A percentile compares a stretch with the other conserved stretches of the same genome.
Conservation (phyloP, 2,113 vertebrate species). For the Martes martes region DNA sequence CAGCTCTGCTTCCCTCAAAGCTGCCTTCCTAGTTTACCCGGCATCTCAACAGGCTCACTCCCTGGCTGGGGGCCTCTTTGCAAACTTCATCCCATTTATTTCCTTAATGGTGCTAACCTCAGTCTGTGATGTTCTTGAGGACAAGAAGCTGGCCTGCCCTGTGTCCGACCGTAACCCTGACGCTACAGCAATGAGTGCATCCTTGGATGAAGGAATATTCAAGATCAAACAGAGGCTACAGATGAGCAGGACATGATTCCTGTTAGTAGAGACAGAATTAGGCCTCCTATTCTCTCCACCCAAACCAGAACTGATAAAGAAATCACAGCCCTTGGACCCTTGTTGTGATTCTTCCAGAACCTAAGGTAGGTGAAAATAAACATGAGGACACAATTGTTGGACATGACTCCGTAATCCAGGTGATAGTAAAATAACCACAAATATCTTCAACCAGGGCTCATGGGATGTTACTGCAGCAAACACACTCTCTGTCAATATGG, state of each 20-base stretch:
- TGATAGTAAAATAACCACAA: neutral
- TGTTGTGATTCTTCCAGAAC: neutral
- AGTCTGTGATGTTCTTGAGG: neutral
- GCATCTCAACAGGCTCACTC: neutral
- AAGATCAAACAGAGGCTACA: neutral
- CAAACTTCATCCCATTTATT: neutral
- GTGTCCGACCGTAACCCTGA: neutral
- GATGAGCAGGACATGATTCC: neutral
- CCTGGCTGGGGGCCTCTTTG: fast-evolving
- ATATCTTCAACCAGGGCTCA: neutral
- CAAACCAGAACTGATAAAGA: neutral
- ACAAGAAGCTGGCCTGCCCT: too few relatives aligned
- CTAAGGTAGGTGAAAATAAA: neutral
- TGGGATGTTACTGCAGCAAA: neutral
- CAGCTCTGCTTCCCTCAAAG: neutral
- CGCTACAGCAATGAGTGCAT: neutral
- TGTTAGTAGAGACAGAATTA: neutral
- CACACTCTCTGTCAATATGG: neutral
- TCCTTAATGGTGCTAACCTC: neutral
- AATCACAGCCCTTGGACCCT: neutral
- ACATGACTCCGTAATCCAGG: neutral
- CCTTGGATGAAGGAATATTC: neutral
- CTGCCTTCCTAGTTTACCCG: neutral
- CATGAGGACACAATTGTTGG: neutral
- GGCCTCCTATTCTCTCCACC: neutral